phyloP scores from a whole-genome alignment of 2,113 vertebrate species.

The Xiphophorus hellerii region DNA sequence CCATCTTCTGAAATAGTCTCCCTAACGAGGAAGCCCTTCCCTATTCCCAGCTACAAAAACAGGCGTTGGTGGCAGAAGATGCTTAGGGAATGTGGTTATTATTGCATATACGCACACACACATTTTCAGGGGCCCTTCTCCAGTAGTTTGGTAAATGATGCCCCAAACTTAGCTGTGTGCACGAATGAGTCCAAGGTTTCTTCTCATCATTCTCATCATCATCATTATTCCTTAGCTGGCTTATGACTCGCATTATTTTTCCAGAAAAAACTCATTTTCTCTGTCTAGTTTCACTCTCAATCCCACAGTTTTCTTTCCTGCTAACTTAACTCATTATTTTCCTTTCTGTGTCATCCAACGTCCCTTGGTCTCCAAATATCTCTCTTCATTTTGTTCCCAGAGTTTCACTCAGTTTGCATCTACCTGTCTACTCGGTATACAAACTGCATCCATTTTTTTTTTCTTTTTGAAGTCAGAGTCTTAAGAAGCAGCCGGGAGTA shows the following conservation, averaged over 20 bases:
- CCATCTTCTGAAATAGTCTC: conserved; percentile 77
- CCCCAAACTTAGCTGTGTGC: conserved; percentile 80
- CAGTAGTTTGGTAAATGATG: conserved; percentile 84
- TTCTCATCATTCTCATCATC: conserved; percentile 77
- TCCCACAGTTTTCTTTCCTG: conserved; percentile 56
- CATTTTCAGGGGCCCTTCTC: conserved; percentile 69
- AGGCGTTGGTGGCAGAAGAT: conserved; percentile 80
- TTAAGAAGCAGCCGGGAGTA: conserved; percentile 74
- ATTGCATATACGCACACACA: conserved; percentile 69
- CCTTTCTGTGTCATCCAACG: conserved; percentile 60
- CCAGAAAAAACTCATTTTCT: conserved; percentile 80
- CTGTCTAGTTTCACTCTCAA: conserved; percentile 54
- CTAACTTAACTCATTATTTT: conserved; percentile 56
- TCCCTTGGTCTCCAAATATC: conserved; percentile 48
- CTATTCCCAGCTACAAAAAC: conserved; percentile 85
- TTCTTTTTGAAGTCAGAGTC: conserved; percentile 40
- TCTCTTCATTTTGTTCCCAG: conserved; percentile 1
- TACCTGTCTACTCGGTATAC: conserved; percentile 43
- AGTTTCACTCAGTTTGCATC: conserved; percentile 33
- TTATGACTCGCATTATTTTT: conserved; percentile 86
- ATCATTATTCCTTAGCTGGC: conserved; percentile 78
- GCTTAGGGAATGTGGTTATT: conserved; percentile 85
- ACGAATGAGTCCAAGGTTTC: conserved; percentile 79
- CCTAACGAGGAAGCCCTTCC: conserved; percentile 79
- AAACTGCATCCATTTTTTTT: conserved; percentile 10